Base-by-base conservation (phyloP, 2,113 vertebrate genomes). In the Vidua chalybeata region DNA sequence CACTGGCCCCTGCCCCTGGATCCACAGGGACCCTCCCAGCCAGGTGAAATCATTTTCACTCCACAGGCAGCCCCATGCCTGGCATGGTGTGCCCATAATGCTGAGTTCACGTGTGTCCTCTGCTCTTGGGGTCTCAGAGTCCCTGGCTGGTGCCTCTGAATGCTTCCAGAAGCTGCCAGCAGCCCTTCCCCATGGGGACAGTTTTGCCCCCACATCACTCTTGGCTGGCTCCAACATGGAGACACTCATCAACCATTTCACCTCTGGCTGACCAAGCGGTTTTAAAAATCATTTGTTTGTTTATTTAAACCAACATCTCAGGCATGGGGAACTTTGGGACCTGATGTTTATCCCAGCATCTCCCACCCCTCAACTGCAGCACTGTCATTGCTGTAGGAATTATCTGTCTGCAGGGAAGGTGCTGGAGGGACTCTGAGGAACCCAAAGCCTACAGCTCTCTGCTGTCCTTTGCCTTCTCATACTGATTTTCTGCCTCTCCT, bases 1-100 rank as follows among this genome's bases (percentile, higher is more conserved):
- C 51, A 27, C 58, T 37, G n/a, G n/a, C 19, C 30, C 8, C 24
- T 8, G 51, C 28, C 61, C 39, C n/a, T 45, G 75, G 48, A 24
- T 58, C 67, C 1, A 0, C 87, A 66, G 92, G 77, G 79, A 51
- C 39, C 33, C 37, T 81, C 86, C 64, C 2, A 10, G 76, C n/a
- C 10, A 35, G 66, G 20, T 33, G 43, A 62, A 49, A 45, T 88
- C 8, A 73, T 33, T 54, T 54, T 45, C 33, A 4, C 31, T 79
- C 62, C 17, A 0, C 27, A 54, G 69, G 71, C 91, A 85, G 19
- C 10, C 2, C 22, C 52, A 5, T 0, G 2, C 26, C 28, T n/a
- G 49, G 12, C 1, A 1, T 11, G 41, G 31, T 55, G 48, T 68
- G 46, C 55, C 46, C 0, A 0, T 61, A 24, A 10, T 5, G 6